These are phyloP conservation scores for Somateria mollissima DNA, from an alignment of 2,797 vertebrate species.

Conservation along the genomic window DNA sequence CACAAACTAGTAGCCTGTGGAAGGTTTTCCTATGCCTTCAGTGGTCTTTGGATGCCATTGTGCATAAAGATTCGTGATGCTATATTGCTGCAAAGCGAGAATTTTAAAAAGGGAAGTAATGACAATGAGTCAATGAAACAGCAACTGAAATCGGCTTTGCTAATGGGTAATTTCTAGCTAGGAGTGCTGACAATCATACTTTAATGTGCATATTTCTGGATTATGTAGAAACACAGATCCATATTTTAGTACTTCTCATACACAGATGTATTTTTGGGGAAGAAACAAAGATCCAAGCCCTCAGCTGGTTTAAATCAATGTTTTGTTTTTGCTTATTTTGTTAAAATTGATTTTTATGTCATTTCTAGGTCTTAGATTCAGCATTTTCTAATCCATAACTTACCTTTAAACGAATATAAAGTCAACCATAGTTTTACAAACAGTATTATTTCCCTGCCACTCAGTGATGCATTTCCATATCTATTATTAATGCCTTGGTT, in stretches of 20 bases:
- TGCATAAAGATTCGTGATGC: neutral
- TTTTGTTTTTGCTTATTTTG: neutral
- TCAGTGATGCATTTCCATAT: neutral
- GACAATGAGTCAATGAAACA: neutral
- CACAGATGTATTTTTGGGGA: neutral
- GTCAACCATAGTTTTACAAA: neutral
- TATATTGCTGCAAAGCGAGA: neutral
- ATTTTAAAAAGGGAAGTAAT: neutral
- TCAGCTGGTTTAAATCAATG: constrained; percentile 1
- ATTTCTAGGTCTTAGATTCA: neutral
- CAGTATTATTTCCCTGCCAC: neutral
- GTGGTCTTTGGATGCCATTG: neutral
- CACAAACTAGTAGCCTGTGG: neutral
- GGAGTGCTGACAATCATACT: neutral
- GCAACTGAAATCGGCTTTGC: neutral
- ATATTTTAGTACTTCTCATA: constrained; percentile 12
- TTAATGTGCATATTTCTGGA: neutral
- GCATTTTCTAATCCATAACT: neutral
- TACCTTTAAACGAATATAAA: neutral
- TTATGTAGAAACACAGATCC: neutral
- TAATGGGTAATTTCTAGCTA: neutral
- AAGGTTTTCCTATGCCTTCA: neutral
- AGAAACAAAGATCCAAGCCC: neutral
- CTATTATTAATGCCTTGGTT: constrained; percentile 44
- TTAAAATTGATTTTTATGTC: neutral